These are phyloP conservation scores for Oriolus oriolus DNA, from an alignment of 2,113 vertebrate species.

Conservation along the genomic window DNA sequence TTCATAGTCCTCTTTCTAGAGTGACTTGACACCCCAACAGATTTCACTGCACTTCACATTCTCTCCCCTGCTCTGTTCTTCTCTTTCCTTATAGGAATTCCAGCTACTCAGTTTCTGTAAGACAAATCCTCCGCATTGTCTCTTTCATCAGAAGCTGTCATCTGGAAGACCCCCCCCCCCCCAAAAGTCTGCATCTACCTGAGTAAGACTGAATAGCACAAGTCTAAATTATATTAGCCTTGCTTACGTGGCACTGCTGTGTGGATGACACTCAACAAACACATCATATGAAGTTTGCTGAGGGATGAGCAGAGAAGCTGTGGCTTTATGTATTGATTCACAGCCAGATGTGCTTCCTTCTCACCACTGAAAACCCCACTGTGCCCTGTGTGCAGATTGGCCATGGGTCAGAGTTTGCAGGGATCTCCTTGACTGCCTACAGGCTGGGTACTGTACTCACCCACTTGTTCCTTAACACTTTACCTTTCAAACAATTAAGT, in stretches of 20 bases:
- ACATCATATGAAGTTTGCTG: neutral
- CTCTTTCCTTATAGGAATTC: neutral
- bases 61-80: neutral
- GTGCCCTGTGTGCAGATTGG: neutral
- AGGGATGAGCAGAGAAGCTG: neutral
- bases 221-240: neutral
- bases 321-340: neutral
- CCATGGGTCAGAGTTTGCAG: neutral
- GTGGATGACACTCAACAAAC: neutral
- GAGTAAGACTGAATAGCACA: neutral
- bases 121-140: neutral
- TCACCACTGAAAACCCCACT: neutral
- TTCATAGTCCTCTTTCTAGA: neutral
- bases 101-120: neutral
- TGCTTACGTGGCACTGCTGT: neutral
- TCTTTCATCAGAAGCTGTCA: neutral
- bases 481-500: neutral
- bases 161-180: fast-evolving
- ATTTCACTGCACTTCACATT: neutral
- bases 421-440: neutral
- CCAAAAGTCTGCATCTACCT: neutral
- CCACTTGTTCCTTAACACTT: neutral
- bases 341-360: neutral
- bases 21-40: neutral
- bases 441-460: neutral